Percentiles rank a stretch among this genome's conserved stretches.
These are phyloP conservation scores for Corydoras maculifer DNA, from an alignment of 2,113 vertebrate species.

Conservation along the genomic window DNA sequence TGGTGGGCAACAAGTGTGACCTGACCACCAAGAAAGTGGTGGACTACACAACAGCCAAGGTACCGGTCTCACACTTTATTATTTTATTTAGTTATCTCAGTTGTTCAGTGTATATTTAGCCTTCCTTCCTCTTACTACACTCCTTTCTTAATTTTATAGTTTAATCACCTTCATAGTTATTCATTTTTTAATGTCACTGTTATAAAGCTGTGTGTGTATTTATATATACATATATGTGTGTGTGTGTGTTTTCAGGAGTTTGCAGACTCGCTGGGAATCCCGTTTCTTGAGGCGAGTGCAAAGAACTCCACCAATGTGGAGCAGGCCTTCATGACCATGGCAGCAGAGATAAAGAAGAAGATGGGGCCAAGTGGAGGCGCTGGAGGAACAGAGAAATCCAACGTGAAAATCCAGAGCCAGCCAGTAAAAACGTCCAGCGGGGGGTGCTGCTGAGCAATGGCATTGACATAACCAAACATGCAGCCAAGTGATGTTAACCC, in stretches of 20 bases:
- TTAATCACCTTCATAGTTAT: no score
- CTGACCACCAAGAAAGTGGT: slow-evolving; percentile 96
- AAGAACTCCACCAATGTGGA: slow-evolving; percentile 98
- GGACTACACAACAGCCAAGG: slow-evolving; percentile 96
- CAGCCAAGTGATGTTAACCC: slow-evolving; percentile 36
- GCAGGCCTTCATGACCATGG: slow-evolving; percentile 99
- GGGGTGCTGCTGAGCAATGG: slow-evolving; percentile 77
- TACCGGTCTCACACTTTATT: slow-evolving; percentile 39
- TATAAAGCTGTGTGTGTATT: no score
- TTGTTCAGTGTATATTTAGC: no score
- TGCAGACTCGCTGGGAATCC: slow-evolving; percentile 90
- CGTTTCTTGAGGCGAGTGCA: slow-evolving; percentile 95
- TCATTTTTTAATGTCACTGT: no score
- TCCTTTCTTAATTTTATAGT: no score
- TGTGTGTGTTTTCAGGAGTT: slow-evolving; percentile 73
- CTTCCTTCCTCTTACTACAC: no score
- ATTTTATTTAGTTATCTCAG: no score
- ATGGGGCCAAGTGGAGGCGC: slow-evolving; percentile 92
- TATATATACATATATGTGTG: no score
- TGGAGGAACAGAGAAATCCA: slow-evolving; percentile 85
- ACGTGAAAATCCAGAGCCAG: slow-evolving; percentile 97
- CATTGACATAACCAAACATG: slow-evolving; percentile 23
- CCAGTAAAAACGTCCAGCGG: slow-evolving; percentile 91
- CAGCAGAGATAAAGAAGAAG: slow-evolving; percentile 96
- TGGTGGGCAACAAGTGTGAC: slow-evolving; percentile 97